A percentile compares a stretch with the other conserved stretches of the same genome.
Conservation (phyloP, 2,113 vertebrate species). For the Ammodytes dubius region DNA sequence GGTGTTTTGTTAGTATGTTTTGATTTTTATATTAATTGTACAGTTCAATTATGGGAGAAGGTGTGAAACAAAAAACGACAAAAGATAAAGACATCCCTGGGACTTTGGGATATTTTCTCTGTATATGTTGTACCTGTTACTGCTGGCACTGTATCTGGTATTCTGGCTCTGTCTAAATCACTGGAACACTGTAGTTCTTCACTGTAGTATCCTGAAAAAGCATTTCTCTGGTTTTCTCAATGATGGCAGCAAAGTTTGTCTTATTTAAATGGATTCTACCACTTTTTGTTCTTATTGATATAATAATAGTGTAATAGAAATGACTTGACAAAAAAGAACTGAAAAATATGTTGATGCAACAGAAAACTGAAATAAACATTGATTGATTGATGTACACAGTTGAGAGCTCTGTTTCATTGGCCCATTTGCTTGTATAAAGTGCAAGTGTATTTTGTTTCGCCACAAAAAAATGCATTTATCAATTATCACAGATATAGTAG, state of each 20-base stretch:
- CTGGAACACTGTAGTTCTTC: conserved; percentile 81
- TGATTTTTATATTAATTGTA: conserved; percentile 87
- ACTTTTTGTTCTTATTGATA: conserved; percentile 87
- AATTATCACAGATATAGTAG: too few relatives aligned
- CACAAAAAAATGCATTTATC: too few relatives aligned
- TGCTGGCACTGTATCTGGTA: conserved; percentile 86
- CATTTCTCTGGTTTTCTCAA: conserved; percentile 78
- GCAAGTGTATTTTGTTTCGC: background rate
- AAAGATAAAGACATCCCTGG: conserved; percentile 63
- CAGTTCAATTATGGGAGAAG: conserved; percentile 78
- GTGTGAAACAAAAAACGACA: conserved; percentile 60
- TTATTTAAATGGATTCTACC: conserved; percentile 85
- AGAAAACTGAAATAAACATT: conserved; percentile 87
- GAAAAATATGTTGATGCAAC: conserved; percentile 87
- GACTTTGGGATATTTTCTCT: conserved; percentile 76
- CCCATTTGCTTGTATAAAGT: background rate
- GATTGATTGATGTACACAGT: conserved; percentile 86
- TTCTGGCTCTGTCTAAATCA: conserved; percentile 83
- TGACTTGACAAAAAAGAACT: conserved; percentile 81
- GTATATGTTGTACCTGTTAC: conserved; percentile 88
- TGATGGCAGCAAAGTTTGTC: conserved; percentile 83
- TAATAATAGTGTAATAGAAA: conserved; percentile 86
- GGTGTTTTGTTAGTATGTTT: conserved; percentile 88
- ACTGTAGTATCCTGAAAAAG: conserved; percentile 77
- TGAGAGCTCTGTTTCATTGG: conserved; percentile 34